phyloP scores from a whole-genome alignment of 2,797 vertebrate genomes.

The Mormyrus proboscirostris region DNA sequence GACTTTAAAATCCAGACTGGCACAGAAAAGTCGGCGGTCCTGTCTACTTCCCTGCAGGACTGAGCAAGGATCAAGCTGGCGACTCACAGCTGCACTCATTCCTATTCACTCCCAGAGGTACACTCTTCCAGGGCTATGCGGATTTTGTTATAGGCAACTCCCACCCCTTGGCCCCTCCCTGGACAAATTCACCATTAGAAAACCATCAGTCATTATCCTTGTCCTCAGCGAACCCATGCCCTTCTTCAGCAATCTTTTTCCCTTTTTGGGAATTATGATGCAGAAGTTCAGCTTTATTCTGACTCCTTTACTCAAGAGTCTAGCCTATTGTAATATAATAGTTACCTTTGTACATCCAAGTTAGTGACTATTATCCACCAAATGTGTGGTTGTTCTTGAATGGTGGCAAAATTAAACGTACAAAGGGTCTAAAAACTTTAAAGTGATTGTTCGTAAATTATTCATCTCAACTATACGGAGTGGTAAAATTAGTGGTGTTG shows the following conservation, averaged over 20 bases:
- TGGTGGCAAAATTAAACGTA: background rate
- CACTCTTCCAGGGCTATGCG: conserved; percentile 45
- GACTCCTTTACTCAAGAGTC: background rate
- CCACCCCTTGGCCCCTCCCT: conserved; percentile 23
- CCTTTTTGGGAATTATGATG: conserved; percentile 25
- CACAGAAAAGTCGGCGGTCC: conserved; percentile 31
- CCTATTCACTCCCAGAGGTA: conserved; percentile 55
- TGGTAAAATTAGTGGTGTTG: background rate
- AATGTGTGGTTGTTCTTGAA: background rate
- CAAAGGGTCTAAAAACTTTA: background rate
- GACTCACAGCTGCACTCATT: conserved; percentile 63
- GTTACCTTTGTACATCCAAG: background rate
- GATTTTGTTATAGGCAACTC: conserved; percentile 47
- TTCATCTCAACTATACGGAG: background rate
- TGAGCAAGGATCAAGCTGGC: conserved; percentile 33
- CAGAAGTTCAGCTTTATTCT: background rate
- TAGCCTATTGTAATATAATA: background rate
- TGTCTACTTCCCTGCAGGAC: conserved; percentile 39
- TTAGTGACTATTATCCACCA: background rate
- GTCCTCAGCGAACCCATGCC: conserved; percentile 27
- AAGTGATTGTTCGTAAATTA: background rate
- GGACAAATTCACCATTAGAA: background rate
- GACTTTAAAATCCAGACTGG: conserved; percentile 26
- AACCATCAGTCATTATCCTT: background rate
- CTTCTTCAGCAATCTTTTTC: conserved; percentile 34